Evolutionary conservation across 2,888 invertebrate species (phyloP).

Genomic region (Leptinotarsa tumamoca): DNA sequence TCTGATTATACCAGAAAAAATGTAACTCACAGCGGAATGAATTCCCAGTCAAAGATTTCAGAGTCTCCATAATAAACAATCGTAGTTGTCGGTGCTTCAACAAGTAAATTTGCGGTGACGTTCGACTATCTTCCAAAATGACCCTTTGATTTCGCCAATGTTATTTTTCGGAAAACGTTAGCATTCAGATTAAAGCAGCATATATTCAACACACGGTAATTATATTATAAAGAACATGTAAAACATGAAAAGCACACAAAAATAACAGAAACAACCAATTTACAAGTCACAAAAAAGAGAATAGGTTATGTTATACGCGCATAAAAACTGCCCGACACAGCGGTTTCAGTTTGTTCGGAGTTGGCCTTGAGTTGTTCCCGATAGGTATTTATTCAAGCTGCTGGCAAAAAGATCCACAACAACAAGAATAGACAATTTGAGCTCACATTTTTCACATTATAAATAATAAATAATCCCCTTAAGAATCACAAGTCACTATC

Average conservation of each 20-base stretch:
- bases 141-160: conserved; percentile 31
- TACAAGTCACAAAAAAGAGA: conserved; percentile 37
- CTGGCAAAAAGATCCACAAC: neutral
- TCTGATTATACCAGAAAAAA: conserved; percentile 31
- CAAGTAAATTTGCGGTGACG: conserved; percentile 42
- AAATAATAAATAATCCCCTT: neutral
- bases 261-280: conserved; percentile 35
- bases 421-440: neutral
- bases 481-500: conserved; percentile 6
- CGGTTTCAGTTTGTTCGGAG: conserved; percentile 29
- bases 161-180: conserved; percentile 13
- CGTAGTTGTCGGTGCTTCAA: conserved; percentile 36
- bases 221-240: conserved; percentile 24
- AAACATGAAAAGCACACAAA: conserved; percentile 25
- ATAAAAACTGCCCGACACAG: conserved; percentile 40
- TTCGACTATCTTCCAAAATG: conserved; percentile 35
- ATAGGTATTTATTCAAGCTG: conserved; percentile 21
- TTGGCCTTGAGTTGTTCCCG: conserved; percentile 40
- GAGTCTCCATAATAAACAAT: conserved; percentile 40
- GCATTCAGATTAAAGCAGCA: neutral
- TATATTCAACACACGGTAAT: conserved; percentile 12
- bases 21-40: conserved; percentile 50
- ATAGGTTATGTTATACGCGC: conserved; percentile 43
- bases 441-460: conserved; percentile 5
- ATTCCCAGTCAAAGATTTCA: conserved; percentile 46